A percentile compares a stretch with the other conserved stretches of the same genome.
These are phyloP conservation scores for Cataglyphis rosenhaueri DNA, from an alignment of 2,888 invertebrate species.

Conservation along the genomic window DNA sequence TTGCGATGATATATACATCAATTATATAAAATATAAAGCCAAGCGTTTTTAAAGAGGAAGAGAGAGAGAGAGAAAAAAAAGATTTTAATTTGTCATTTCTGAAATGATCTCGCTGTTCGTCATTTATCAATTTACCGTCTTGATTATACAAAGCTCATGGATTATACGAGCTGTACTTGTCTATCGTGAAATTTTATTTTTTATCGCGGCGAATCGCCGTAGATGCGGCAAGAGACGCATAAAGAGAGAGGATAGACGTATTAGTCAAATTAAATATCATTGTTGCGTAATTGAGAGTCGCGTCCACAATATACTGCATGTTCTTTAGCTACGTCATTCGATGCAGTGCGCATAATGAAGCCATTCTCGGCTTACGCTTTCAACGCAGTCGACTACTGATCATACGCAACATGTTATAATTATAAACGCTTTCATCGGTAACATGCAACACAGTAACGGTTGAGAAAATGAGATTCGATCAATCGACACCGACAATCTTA, in stretches of 20 bases:
- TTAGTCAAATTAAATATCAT: constrained; percentile 46
- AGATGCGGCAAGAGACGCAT: constrained; percentile 20
- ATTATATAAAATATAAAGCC: not conserved
- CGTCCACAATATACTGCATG: constrained; percentile 6
- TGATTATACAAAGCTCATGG: not conserved
- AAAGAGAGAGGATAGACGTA: not conserved
- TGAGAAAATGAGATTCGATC: not conserved
- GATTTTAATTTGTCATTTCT: not conserved
- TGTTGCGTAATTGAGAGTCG: constrained; percentile 35
- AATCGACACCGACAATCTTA: not conserved
- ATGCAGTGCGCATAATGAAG: constrained; percentile 34
- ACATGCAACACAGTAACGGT: not conserved
- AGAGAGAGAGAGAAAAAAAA: not conserved
- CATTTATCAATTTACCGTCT: not conserved
- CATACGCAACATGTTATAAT: constrained; percentile 11
- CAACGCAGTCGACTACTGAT: constrained; percentile 25
- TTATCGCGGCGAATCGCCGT: not conserved
- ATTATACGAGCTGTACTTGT: not conserved
- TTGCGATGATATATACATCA: not conserved
- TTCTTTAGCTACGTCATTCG: constrained; percentile 36
- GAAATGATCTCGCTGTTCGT: constrained; percentile 2
- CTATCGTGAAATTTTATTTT: not conserved
- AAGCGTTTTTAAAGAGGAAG: not conserved
- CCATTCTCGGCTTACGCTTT: constrained; percentile 30
- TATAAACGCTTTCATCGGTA: constrained; percentile 7